These are phyloP conservation scores for Nymphalis polychloros DNA, from an alignment of 2,888 invertebrate species.

Conservation along the genomic window DNA sequence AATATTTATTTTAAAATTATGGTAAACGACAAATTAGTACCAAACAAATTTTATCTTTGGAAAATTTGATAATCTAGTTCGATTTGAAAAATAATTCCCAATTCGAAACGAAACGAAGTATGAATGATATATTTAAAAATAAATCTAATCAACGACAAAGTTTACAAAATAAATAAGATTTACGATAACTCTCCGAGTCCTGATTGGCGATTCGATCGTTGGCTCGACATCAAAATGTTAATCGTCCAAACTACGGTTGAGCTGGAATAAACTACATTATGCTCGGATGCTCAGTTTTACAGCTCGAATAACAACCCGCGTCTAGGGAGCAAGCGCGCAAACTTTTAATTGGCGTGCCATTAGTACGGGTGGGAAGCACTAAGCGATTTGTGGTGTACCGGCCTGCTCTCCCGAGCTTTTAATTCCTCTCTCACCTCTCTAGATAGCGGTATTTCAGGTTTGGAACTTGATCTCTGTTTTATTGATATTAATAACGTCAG, in stretches of 20 bases:
- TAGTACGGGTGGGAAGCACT: conserved; percentile 77
- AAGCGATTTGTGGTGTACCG: conserved; percentile 82
- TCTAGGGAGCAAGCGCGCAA: conserved; percentile 66
- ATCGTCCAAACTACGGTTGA: conserved; percentile 59
- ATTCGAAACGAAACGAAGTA: background rate
- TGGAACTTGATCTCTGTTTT: conserved; percentile 41
- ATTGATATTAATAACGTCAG: conserved; percentile 32
- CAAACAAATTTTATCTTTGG: background rate
- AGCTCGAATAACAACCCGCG: conserved; percentile 75
- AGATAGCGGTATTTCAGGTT: conserved; percentile 52
- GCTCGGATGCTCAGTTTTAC: conserved; percentile 72
- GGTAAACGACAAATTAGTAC: background rate
- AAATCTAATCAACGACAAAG: background rate
- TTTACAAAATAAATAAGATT: conserved; percentile 18
- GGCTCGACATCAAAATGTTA: conserved; percentile 72
- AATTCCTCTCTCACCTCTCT: conserved; percentile 72
- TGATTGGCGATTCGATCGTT: conserved; percentile 48
- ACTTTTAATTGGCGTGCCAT: conserved; percentile 83
- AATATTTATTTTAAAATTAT: background rate
- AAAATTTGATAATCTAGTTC: background rate
- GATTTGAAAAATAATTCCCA: background rate
- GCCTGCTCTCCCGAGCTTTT: conserved; percentile 70
- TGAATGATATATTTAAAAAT: background rate
- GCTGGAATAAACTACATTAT: conserved; percentile 73
- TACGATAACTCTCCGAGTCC: conserved; percentile 39